Base-by-base conservation (phyloP, 2,888 invertebrate species). In the Bombylius discolor region DNA sequence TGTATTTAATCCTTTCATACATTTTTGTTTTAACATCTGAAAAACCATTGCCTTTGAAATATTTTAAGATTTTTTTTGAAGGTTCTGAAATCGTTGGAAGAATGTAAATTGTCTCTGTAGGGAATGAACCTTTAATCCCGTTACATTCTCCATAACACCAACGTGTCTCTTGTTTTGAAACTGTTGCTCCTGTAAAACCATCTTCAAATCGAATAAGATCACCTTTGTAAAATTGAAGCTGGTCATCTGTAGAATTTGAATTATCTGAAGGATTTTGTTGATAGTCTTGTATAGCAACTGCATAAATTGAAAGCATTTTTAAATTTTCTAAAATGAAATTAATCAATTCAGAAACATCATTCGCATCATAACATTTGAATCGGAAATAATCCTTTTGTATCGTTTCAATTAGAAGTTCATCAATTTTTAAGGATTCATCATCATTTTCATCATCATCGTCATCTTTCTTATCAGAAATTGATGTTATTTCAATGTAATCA, bases 301-400 rank as follows among this genome's bases (percentile, higher is more conserved):
- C 90, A 68, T 84, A 95, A 63, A 82, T 80, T 0, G 95, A 94
- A 55, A 91, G 79, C 64, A 87, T 83, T 70, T 89, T 92, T 49
- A 97, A 76, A 5, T 93, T 94, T 66, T 89, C 87, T 23, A 96
- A 79, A 69, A 96, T 82, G 65, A 83, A 87, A 61, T 88, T 86
- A 4, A 96, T 82, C 13, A 96, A 76, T 59, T 88, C 85, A 59
- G 84, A 81, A 66, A 95, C 82, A 73, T 90, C 92, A 64, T 88
- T 85, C 0, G 94, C 88, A 67, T 93, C 91, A 4, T 87, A 85
- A 62, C 90, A 89, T 68, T 89, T 88, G 72, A 97, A 95, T 5
- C 87, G 83, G 71, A 90, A 94, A 71, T 94, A 92, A 70, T 95
- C 93, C 62, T 87, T 86, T 63, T 87, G 83, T 48, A 94, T 84